Evolutionary conservation across 2,113 vertebrate genomes (phyloP).

Genomic region (Corythoichthys intestinalis): DNA sequence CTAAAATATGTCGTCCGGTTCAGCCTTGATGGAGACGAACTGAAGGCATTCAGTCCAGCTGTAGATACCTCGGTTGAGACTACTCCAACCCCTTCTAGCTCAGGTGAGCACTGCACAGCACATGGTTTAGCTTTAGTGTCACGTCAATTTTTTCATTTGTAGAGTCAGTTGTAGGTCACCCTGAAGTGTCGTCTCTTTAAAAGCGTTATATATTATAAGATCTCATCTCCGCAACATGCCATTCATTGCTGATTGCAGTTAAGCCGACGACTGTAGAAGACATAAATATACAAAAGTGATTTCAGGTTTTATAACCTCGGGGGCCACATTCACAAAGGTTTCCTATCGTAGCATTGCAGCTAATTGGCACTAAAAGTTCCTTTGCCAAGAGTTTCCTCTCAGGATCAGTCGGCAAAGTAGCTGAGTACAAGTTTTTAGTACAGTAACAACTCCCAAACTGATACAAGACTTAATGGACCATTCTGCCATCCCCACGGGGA

Average conservation of each 20-base stretch:
- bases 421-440: conserved; percentile 5
- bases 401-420: conserved; percentile 5
- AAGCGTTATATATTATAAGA: background rate
- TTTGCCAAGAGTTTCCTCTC: conserved; percentile 6
- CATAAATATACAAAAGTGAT: background rate
- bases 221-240: background rate
- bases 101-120: conserved; percentile 23
- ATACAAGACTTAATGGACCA: conserved; percentile 5
- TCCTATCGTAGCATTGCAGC: background rate
- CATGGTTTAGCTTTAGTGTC: background rate
- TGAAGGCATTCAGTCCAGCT: conserved; percentile 67
- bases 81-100: background rate
- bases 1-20: conserved; percentile 82
- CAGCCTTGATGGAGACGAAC: conserved; percentile 63
- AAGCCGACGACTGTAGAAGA: background rate
- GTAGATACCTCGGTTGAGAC: conserved; percentile 9
- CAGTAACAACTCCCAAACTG: conserved; percentile 7
- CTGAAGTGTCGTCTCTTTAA: background rate
- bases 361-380: conserved; percentile 7
- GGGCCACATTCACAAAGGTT: background rate
- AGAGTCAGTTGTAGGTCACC: background rate
- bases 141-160: background rate
- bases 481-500: background rate
- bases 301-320: background rate
- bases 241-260: background rate